Evolutionary conservation across 2,888 invertebrate species (phyloP), one percentile per base, ranked within the genome.

Genomic region (Deladenus siricidicola): DNA sequence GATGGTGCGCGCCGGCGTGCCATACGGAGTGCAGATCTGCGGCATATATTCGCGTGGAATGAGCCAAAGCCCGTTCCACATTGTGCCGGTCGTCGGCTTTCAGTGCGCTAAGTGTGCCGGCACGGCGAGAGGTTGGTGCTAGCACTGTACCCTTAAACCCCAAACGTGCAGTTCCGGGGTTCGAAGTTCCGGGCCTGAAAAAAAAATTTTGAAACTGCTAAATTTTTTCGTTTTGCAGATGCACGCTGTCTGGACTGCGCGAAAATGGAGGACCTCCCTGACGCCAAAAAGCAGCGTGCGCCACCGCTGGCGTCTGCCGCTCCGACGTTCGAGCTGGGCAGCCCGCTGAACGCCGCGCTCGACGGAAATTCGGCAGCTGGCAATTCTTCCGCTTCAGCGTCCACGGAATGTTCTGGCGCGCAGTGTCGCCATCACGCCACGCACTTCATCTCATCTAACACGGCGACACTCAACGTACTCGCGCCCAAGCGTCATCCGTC

Each of bases 51-150:
- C 58, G 14, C 23, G 51, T 3, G 21, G 23, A 19, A 43, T 43
- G 14, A 65, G 44, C 59, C 70, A 49, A 51, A 66, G 44, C 62
- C 74, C 56, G 42, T 73, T 74, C 61, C 71, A 73, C 47, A 66
- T 73, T 8, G 68, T 70, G 10, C 64, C 70, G 42, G 71, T 75
- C n/a, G 70, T 70, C 30, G 70, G 72, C 1, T 75, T 75, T 60
- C 64, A 58, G 24, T 75, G 75, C 59, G 61, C 65, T 4, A 65
- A 67, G n/a, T 73, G 73, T 47, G n/a, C n/a, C n/a, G n/a, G n/a
- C 65, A 66, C 23, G 45, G 58, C 1, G 58, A 63, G 19, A 63
- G 71, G 70, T 49, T 45, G 63, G 52, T 45, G 17, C 3, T 34
- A 42, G 14, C 29, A n/a, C 28, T 19, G 19, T 4, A 29, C 14